These are phyloP conservation scores for Propithecus deckenii DNA, from an alignment of 2,797 vertebrate species.

Conservation along the genomic window DNA sequence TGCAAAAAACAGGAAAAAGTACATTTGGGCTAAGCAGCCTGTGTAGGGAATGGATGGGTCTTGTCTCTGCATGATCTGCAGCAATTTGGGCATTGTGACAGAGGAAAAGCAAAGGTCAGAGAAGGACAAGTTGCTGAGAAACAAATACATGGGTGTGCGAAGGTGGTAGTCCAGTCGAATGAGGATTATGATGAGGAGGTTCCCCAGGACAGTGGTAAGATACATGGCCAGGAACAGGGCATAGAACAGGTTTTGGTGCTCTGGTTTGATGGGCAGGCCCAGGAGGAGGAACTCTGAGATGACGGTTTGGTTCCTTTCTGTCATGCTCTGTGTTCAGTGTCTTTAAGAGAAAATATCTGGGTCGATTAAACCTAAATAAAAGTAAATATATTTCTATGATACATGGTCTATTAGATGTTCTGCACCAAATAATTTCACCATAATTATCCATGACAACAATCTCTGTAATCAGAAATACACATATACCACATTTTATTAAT, in stretches of 20 bases:
- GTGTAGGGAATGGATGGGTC: neutral
- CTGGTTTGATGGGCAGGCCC: constrained; percentile 34
- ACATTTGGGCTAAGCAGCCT: constrained; percentile 57
- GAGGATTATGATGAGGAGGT: constrained; percentile 59
- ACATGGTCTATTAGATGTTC: neutral
- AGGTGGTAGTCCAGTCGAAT: constrained; percentile 50
- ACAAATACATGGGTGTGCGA: constrained; percentile 70
- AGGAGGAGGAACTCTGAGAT: constrained; percentile 71
- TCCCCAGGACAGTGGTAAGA: constrained; percentile 52
- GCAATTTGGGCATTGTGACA: constrained; percentile 66
- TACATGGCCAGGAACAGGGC: constrained; percentile 64
- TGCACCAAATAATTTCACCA: neutral
- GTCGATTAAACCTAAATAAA: neutral
- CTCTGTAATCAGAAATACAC: neutral
- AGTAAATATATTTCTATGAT: neutral
- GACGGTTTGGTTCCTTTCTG: constrained; percentile 46
- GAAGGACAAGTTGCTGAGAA: constrained; percentile 83
- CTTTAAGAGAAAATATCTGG: constrained; percentile 31
- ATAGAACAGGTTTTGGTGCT: constrained; percentile 52
- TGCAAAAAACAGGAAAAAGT: constrained; percentile 60
- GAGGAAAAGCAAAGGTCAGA: constrained; percentile 84
- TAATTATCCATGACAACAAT: neutral
- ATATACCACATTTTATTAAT: no score
- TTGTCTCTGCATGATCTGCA: constrained; percentile 41
- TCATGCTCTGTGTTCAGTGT: constrained; percentile 5